Evolutionary conservation across 1,140 invertebrate species (phyloP).

Genomic region (Leptinotarsa defecta): DNA sequence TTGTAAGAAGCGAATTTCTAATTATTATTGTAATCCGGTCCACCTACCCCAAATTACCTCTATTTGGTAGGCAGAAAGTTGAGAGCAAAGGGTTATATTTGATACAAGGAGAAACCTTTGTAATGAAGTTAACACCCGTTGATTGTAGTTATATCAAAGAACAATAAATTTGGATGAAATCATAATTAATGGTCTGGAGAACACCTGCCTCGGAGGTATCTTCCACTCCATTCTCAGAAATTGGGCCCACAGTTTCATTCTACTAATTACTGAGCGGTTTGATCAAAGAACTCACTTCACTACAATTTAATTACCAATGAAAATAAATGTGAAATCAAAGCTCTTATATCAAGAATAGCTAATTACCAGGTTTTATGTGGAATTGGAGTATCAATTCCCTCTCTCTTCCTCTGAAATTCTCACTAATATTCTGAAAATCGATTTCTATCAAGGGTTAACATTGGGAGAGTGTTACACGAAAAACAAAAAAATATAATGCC

Average conservation of each 20-base stretch:
- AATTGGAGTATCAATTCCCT: too few species aligned
- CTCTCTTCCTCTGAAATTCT: too few species aligned
- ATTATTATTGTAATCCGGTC: neutral
- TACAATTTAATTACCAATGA: neutral
- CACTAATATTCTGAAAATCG: too few species aligned
- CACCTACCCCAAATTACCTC: neutral
- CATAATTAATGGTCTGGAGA: neutral
- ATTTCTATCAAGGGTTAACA: too few species aligned
- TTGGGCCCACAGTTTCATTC: neutral
- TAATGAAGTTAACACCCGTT: neutral
- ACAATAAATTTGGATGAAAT: neutral
- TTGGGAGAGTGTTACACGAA: too few species aligned
- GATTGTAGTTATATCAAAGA: neutral
- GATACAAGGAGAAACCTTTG: neutral
- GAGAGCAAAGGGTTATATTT: neutral
- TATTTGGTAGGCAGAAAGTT: neutral
- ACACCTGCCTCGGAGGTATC: neutral
- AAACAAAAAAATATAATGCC: too few species aligned
- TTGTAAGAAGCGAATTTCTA: too few species aligned
- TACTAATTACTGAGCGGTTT: neutral
- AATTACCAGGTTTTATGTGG: too few species aligned
- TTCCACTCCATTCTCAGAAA: too few species aligned
- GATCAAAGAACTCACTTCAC: neutral
- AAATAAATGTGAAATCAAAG: too few species aligned
- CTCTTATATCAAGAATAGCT: too few species aligned